Evolutionary conservation across 1,140 invertebrate genomes (phyloP).

Genomic region (Brachionus sp.): DNA sequence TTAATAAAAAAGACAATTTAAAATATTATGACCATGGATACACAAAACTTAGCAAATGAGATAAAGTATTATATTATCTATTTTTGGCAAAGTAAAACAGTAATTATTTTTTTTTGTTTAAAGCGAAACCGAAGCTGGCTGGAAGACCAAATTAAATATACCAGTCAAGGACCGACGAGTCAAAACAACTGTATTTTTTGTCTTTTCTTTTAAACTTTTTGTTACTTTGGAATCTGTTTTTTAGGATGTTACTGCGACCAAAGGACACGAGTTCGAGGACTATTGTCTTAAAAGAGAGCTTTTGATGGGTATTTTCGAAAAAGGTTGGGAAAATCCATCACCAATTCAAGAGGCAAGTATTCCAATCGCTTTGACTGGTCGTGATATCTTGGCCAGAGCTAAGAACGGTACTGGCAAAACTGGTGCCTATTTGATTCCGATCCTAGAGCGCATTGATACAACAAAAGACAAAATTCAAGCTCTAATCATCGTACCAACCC

Average conservation of each 20-base stretch:
- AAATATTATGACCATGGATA: conserved; percentile 34
- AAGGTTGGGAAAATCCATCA: conserved; percentile 98
- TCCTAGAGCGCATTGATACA: conserved; percentile 87
- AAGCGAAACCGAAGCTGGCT: conserved; percentile 42
- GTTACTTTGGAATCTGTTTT: not conserved
- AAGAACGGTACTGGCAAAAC: conserved; percentile 99
- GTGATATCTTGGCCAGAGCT: conserved; percentile 93
- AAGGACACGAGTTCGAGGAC: conserved; percentile 75
- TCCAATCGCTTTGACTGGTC: conserved; percentile 91
- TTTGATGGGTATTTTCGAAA: conserved; percentile 99
- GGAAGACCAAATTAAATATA: conserved; percentile 33
- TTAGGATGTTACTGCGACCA: conserved; percentile 45
- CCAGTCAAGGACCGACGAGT: conserved; percentile 38
- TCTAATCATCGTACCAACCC: conserved; percentile 94
- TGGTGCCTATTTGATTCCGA: conserved; percentile 97
- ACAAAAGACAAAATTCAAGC: conserved; percentile 74
- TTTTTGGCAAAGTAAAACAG: not conserved
- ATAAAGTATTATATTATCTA: not conserved
- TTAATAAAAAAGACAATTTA: not conserved
- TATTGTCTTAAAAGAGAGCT: conserved; percentile 95
- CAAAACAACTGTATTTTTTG: conserved; percentile 27
- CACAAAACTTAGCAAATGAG: conserved; percentile 15
- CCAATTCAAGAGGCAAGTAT: conserved; percentile 90
- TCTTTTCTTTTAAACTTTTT: not conserved
- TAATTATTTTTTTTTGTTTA: not conserved